Conservation (phyloP, 37 sponge, comb jelly and placozoan genomes). For the Cliona cf. orientalis region DNA sequence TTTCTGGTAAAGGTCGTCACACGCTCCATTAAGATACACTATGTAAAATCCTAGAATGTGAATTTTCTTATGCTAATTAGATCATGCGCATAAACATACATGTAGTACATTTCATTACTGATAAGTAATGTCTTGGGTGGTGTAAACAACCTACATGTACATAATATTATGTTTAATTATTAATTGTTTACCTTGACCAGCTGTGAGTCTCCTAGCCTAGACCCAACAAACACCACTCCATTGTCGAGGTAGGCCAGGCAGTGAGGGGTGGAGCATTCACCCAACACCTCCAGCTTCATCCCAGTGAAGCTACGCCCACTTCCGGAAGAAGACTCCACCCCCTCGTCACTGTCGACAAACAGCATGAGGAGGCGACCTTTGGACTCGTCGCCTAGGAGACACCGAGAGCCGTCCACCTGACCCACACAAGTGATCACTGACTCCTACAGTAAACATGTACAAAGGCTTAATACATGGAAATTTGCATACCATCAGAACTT, state of each 20-base stretch:
- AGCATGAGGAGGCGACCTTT: conserved; percentile 91
- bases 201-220: conserved; percentile 84
- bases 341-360: conserved; percentile 71
- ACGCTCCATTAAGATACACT: no score
- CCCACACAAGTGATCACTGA: conserved; percentile 71
- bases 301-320: no score
- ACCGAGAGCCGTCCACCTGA: conserved; percentile 72
- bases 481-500: neutral
- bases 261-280: conserved; percentile 67
- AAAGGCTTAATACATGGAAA: neutral
- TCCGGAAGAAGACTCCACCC: conserved; percentile 25
- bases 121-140: no score
- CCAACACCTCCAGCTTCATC: conserved; percentile 65
- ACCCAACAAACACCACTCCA: conserved; percentile 90
- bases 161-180: neutral
- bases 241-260: conserved; percentile 92
- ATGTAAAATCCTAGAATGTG: no score
- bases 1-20: no score
- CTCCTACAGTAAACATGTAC: conserved; percentile 50
- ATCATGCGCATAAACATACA: no score
- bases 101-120: no score
- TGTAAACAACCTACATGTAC: no score
- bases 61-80: no score
- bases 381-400: conserved; percentile 80
- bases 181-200: conserved; percentile 78